These are phyloP conservation scores for Amorpha juglandis DNA, from an alignment of 2,888 invertebrate species.

Conservation along the genomic window DNA sequence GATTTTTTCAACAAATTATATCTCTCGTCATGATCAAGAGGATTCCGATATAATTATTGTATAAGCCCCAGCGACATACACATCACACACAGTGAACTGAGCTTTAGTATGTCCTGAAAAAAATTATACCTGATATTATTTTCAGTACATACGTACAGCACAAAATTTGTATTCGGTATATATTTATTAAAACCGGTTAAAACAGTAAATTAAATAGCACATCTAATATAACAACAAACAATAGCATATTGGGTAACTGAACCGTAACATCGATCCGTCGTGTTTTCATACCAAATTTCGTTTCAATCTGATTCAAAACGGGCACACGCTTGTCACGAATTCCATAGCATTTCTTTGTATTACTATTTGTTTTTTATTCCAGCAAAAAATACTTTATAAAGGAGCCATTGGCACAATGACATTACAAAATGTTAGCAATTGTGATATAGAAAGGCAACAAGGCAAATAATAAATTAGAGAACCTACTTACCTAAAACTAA, in stretches of 20 bases:
- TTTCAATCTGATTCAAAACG: conserved; percentile 15
- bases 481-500: no score
- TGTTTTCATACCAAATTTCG: conserved; percentile 9
- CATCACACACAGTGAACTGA: not conserved
- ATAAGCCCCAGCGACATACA: not conserved
- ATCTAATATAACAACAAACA: no score
- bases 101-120: not conserved
- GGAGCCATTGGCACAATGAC: no score
- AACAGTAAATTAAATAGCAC: no score
- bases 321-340: conserved; percentile 4
- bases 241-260: not conserved
- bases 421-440: no score
- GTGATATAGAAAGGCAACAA: no score
- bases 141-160: no score
- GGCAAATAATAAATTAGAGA: no score
- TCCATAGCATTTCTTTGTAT: not conserved
- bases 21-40: not conserved
- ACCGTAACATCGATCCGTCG: conserved; percentile 1
- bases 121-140: not conserved
- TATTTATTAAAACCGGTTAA: no score
- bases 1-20: conserved; percentile 13
- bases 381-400: no score
- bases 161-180: no score
- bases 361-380: no score
- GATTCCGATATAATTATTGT: conserved; percentile 1